These are phyloP conservation scores for Alauda arvensis DNA, from an alignment of 2,797 vertebrate genomes.

Conservation along the genomic window DNA sequence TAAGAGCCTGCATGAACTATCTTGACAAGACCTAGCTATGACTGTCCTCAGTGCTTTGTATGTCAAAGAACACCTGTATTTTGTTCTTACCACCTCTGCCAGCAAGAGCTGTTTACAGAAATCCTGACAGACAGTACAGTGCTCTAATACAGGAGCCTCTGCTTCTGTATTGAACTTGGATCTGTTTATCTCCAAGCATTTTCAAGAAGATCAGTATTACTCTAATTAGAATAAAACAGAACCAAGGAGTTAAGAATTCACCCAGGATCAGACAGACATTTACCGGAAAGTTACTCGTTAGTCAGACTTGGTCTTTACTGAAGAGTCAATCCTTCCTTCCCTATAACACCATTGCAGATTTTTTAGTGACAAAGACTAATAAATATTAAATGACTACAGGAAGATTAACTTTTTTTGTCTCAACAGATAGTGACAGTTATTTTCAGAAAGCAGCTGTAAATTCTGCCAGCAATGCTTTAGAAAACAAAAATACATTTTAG, in stretches of 20 bases:
- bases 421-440: background rate
- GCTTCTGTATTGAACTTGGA: background rate
- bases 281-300: background rate
- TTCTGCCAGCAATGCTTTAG: background rate
- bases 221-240: background rate
- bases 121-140: background rate
- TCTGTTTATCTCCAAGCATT: background rate
- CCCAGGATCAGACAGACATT: background rate
- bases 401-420: background rate
- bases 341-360: background rate
- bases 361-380: background rate
- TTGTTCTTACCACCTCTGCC: background rate
- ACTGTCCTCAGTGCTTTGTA: background rate
- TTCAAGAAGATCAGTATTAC: background rate
- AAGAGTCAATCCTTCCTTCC: background rate
- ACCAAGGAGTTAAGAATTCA: background rate
- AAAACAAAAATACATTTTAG: background rate
- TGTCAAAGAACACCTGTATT: fast-evolving
- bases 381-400: background rate
- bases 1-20: background rate
- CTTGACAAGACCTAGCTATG: background rate
- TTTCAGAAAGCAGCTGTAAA: background rate
- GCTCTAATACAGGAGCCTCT: background rate
- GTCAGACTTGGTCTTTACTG: background rate
- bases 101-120: background rate